Base-by-base conservation (phyloP, 2,797 vertebrate species). In the Urosaurus nigricauda region DNA sequence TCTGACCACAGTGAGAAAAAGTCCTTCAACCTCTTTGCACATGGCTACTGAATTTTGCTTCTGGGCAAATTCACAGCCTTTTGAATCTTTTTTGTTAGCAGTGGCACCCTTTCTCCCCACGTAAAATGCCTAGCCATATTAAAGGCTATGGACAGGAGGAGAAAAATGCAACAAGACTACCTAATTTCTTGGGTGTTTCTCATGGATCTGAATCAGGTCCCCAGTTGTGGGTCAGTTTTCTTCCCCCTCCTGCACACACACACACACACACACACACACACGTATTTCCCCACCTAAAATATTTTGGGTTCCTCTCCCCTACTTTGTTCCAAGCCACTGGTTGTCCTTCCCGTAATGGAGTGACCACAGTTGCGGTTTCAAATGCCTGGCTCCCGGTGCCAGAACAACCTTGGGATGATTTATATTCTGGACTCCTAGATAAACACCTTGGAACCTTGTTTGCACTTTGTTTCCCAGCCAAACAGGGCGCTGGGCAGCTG, bases 291-390 rank as follows among this genome's bases (percentile, higher is more conserved):
- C 4, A 17, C 43, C 53, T 43, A 3, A 51, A 81, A 37, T 51
- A 85, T 21, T 87, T 85, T 56, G 0, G 47, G 53, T 79, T 2
- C 0, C 53, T 87, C 53, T 80, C 91, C 87, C 90, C 79, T 6
- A 56, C 80, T 84, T 58, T 79, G 83, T 84, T 87, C 56, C 92
- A 91, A 14, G 47, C 91, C 86, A 6, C 89, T 63, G n/a, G 47
- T 83, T 47, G 93, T 93, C 92, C 87, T 95, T 94, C 94, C 94
- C 88, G 86, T 90, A 87, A 93, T 0, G 88, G 89, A 86, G 83
- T 43, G 87, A 78, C 95, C 95, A 75, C 93, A 93, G 21, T 68
- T 90, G 92, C 17, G 93, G 90, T 93, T 87, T 91, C 90, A 77
- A 37, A 60, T 87, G 93, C 93, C 88, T 88, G 1, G 19, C 58